Conservation (phyloP, 2,888 invertebrate species). For the Brassicogethes aeneus region DNA sequence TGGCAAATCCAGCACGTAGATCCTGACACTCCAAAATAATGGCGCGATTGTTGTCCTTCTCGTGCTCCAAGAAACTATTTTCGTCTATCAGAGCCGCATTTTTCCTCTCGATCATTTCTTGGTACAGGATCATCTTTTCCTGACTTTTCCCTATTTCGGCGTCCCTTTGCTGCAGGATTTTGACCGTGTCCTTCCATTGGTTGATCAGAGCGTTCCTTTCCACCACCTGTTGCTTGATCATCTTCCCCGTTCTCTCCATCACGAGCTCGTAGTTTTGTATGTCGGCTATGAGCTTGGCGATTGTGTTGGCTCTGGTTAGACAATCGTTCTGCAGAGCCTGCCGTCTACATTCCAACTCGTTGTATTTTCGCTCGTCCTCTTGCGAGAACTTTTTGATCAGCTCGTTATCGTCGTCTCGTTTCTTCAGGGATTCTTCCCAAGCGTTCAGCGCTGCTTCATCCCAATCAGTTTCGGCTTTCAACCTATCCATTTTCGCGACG, state of each 20-base stretch:
- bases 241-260: slow-evolving; percentile 33
- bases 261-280: slow-evolving; percentile 46
- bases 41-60: slow-evolving; percentile 49
- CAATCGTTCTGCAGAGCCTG: slow-evolving; percentile 43
- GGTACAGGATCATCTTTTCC: slow-evolving; percentile 18
- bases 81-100: slow-evolving; percentile 50
- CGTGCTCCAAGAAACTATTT: slow-evolving; percentile 51
- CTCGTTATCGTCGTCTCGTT: slow-evolving; percentile 58
- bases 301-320: slow-evolving; percentile 39
- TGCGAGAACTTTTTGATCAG: slow-evolving; percentile 64
- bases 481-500: slow-evolving; percentile 52
- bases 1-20: slow-evolving; percentile 38
- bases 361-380: slow-evolving; percentile 59
- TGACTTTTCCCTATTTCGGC: slow-evolving; percentile 49
- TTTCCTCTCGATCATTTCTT: slow-evolving; percentile 35
- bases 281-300: slow-evolving; percentile 44
- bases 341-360: slow-evolving; percentile 50
- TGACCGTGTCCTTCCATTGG: slow-evolving; percentile 65
- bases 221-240: slow-evolving; percentile 46
- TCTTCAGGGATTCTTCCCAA: slow-evolving; percentile 63
- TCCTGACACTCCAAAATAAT: slow-evolving; percentile 38
- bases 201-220: slow-evolving; percentile 59
- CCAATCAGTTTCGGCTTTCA: slow-evolving; percentile 59
- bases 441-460: slow-evolving; percentile 58
- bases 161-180: slow-evolving; percentile 61